A percentile compares a stretch with the other conserved stretches of the same genome.
Evolutionary conservation across 1,140 invertebrate species (phyloP).

Genomic region (Ganaspis sp.): DNA sequence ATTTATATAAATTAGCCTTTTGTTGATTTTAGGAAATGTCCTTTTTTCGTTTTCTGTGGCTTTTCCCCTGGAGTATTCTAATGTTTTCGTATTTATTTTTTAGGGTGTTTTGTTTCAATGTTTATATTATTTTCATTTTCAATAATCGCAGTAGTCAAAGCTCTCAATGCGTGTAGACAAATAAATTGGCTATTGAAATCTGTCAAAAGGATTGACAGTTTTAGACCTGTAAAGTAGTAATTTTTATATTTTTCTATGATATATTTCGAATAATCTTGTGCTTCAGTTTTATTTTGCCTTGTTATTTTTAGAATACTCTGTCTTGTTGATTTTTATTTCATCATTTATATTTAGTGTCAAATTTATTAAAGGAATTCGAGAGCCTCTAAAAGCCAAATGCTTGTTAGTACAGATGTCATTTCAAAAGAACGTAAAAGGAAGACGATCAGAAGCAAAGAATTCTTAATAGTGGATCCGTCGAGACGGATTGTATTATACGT

Average conservation of each 20-base stretch:
- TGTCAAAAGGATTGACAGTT: too few species aligned
- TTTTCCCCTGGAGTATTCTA: too few species aligned
- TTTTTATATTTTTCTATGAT: not conserved
- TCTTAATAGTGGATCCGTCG: constrained; percentile 1
- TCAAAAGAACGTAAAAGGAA: constrained; percentile 11
- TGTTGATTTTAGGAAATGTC: not conserved
- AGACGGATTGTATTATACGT: not conserved
- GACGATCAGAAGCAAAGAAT: not conserved
- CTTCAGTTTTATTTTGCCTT: too few species aligned
- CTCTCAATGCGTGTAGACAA: too few species aligned
- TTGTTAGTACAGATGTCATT: constrained; percentile 22
- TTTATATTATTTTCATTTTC: too few species aligned
- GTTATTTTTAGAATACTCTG: not conserved
- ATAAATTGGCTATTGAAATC: too few species aligned
- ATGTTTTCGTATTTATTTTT: too few species aligned
- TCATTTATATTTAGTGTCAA: not conserved
- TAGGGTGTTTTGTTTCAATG: too few species aligned
- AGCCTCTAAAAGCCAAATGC: not conserved
- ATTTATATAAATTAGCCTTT: not conserved
- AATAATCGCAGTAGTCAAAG: too few species aligned
- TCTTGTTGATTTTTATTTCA: not conserved
- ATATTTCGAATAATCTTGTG: too few species aligned
- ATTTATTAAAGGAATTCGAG: not conserved
- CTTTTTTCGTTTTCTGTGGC: too few species aligned
- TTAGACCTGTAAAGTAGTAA: too few species aligned